Base-by-base conservation (phyloP, 2,888 invertebrate species). In the Chymomyza fuscimana region DNA sequence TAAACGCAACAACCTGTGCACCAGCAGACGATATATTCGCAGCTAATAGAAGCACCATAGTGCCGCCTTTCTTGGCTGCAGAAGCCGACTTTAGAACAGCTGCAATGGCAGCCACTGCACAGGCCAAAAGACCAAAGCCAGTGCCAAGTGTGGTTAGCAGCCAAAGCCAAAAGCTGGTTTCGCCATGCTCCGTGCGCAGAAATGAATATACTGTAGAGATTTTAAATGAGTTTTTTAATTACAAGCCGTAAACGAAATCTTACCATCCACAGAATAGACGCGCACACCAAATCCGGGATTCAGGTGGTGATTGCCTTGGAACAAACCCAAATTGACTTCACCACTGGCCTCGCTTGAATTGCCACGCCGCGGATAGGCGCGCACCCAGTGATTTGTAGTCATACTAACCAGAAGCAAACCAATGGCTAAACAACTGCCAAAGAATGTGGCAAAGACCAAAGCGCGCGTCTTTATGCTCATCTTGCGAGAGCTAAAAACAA, bases 231-330 rank as follows among this genome's bases (percentile, higher is more conserved):
- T n/a, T 6, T 60, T 32, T 32, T 25, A n/a, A 32, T 32, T 60
- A 10, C 9, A 50, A 46, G 51, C 19, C 32, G 0, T 51, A 36
- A 32, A 32, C 7, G 7, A 63, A 5, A 40, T 7, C 78, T 93
- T 92, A 97, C 97, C 95, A 89, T 96, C 95, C 76, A 97, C 94
- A 73, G 95, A 94, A 88, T 95, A 94, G 66, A 93, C 93, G 87
- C 97, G 94, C 93, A 94, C 94, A 5, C 97, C 98, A 86, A 96
- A 96, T 4, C 96, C 96, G 70, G 94, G 94, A 90, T 97, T 96
- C 50, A 98, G 92, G 80, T 95, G 94, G 90, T 97, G 97, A 76
- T 94, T 95, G 0, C 98, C 98, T 85, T 95, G 95, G 88, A 98
- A 97, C 9, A 98, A 93, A 0, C 98, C 98, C 89, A 97, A 96